phyloP scores from a whole-genome alignment of 2,113 vertebrate species.

The Corvus hawaiiensis region DNA sequence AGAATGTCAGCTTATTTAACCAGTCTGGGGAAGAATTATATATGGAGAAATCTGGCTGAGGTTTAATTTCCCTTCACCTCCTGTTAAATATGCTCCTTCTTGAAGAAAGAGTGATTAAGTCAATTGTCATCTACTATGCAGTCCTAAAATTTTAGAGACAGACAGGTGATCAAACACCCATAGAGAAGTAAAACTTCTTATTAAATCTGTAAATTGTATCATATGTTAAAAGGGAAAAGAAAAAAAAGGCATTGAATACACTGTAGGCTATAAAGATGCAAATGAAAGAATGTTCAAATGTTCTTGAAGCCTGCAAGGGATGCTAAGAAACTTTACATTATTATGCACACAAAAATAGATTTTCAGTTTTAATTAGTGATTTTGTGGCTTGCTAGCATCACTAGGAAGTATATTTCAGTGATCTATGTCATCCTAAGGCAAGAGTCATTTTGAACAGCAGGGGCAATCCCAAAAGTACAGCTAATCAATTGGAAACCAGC shows the following conservation, averaged over 20 bases:
- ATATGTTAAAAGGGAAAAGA: not conserved
- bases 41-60: not conserved
- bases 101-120: not conserved
- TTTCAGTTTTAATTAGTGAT: constrained; percentile 1
- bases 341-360: not conserved
- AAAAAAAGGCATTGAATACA: rapidly evolving
- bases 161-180: not conserved
- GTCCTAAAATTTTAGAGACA: not conserved
- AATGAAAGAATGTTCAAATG: not conserved
- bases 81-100: not conserved
- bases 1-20: not conserved
- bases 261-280: not conserved
- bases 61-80: not conserved
- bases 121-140: not conserved
- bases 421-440: not conserved
- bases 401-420: not conserved
- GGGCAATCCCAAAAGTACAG: not conserved
- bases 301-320: not conserved
- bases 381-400: not conserved
- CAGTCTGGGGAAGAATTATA: not conserved
- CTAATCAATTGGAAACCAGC: constrained; percentile 13
- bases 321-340: not conserved
- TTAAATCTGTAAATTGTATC: not conserved
- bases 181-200: not conserved
- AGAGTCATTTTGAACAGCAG: not conserved